A percentile compares a stretch with the other conserved stretches of the same genome.
These are phyloP conservation scores for Chaenocephalus aceratus DNA, from an alignment of 2,113 vertebrate species.

Conservation along the genomic window DNA sequence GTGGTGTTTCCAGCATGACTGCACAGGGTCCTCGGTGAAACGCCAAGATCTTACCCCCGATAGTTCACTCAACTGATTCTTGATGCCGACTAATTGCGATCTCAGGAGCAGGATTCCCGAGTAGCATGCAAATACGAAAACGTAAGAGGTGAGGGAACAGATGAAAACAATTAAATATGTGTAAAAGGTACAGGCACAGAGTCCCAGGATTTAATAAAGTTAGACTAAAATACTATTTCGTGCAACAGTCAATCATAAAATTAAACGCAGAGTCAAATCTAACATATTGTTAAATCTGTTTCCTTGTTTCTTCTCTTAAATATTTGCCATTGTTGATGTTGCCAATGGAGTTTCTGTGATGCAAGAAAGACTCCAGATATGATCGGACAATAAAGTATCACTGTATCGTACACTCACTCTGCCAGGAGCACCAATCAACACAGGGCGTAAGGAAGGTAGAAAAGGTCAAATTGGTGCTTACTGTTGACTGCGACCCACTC, in stretches of 20 bases:
- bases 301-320: too few species aligned
- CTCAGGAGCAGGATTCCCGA: constrained; percentile 13
- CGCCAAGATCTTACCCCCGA: constrained; percentile 49
- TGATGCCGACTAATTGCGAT: constrained; percentile 28
- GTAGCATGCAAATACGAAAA: background rate
- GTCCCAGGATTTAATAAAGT: too few species aligned
- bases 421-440: constrained; percentile 7
- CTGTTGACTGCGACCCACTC: constrained; percentile 98
- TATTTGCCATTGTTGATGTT: too few species aligned
- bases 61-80: constrained; percentile 22
- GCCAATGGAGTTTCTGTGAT: background rate
- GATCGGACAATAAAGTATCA: too few species aligned
- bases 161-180: background rate
- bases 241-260: too few species aligned
- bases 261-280: too few species aligned
- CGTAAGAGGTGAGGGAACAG: too few species aligned
- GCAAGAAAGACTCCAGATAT: too few species aligned
- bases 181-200: too few species aligned
- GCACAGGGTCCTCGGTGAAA: constrained; percentile 26
- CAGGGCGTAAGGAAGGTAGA: background rate
- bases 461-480: constrained; percentile 77
- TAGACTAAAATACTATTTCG: too few species aligned
- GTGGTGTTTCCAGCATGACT: constrained; percentile 48
- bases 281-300: too few species aligned
- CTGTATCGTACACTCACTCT: background rate